These are phyloP conservation scores for Blennius ocellaris DNA, from an alignment of 2,113 vertebrate genomes.

Conservation along the genomic window DNA sequence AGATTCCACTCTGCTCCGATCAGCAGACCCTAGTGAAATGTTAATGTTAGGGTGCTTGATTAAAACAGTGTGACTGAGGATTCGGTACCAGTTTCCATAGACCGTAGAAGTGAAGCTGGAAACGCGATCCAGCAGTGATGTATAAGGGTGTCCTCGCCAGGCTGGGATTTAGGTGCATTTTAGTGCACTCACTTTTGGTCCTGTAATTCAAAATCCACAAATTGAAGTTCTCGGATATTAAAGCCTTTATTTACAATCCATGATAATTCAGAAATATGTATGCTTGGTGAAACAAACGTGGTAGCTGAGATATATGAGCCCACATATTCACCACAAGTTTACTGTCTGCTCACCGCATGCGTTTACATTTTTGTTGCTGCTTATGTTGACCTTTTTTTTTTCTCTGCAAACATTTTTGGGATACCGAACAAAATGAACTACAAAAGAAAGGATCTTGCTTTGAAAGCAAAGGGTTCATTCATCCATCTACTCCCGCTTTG, in stretches of 20 bases:
- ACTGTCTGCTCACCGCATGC: background rate
- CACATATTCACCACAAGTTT: background rate
- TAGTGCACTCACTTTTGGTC: background rate
- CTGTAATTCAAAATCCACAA: constrained; percentile 5
- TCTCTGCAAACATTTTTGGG: no score
- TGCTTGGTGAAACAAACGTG: background rate
- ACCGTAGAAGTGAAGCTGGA: constrained; percentile 22
- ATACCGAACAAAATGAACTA: no score
- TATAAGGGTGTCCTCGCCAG: constrained; percentile 30
- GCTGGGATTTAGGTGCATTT: constrained; percentile 9
- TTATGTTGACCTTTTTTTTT: no score
- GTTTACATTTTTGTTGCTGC: no score
- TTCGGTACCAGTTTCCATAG: constrained; percentile 43
- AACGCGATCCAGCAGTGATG: constrained; percentile 56
- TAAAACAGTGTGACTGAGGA: constrained; percentile 38
- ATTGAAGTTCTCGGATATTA: background rate
- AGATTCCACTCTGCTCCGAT: constrained; percentile 47
- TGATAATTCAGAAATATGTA: background rate
- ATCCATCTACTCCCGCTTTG: no score
- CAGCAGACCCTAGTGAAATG: constrained; percentile 51
- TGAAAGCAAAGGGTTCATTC: no score
- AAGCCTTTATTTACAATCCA: background rate
- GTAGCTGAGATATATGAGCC: background rate
- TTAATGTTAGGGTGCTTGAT: constrained; percentile 46
- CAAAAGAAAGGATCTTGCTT: no score